A percentile compares a stretch with the other conserved stretches of the same genome.
Conservation (phyloP, 2,113 vertebrate genomes). For the Indicator maculatus region DNA sequence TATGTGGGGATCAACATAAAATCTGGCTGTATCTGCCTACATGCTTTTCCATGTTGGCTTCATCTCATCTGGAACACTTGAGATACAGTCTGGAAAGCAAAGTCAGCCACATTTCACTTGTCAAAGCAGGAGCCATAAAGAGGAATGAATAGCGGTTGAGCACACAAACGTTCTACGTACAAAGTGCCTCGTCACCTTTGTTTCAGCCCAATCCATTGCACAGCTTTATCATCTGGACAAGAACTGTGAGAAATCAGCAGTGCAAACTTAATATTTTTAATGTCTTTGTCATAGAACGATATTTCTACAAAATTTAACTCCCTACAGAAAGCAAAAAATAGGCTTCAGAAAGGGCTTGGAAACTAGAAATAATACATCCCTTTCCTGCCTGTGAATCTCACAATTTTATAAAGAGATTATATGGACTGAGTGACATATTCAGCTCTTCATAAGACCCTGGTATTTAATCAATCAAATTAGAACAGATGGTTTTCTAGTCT, state of each 20-base stretch:
- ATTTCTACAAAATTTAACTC: background rate
- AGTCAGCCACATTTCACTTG: slow-evolving; percentile 44
- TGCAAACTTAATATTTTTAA: background rate
- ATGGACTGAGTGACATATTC: background rate
- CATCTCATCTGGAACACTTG: slow-evolving; percentile 24
- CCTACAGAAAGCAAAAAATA: background rate
- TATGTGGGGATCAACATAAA: background rate
- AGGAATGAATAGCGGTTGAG: slow-evolving; percentile 25
- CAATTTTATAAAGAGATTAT: background rate
- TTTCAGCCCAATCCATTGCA: background rate
- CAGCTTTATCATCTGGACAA: background rate
- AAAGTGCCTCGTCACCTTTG: slow-evolving; percentile 1
- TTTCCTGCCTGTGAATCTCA: background rate
- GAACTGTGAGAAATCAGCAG: background rate
- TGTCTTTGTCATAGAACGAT: background rate
- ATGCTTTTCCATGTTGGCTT: slow-evolving; percentile 4
- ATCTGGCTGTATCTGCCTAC: background rate
- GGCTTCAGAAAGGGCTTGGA: background rate
- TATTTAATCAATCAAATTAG: background rate
- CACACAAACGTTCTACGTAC: slow-evolving; percentile 1
- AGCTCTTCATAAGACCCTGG: background rate
- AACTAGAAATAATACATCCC: rapidly evolving
- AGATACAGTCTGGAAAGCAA: slow-evolving; percentile 30
- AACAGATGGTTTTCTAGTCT: background rate
- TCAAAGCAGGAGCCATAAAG: slow-evolving; percentile 37